Conservation (phyloP, 2,797 vertebrate species). For the Pterois miles region DNA sequence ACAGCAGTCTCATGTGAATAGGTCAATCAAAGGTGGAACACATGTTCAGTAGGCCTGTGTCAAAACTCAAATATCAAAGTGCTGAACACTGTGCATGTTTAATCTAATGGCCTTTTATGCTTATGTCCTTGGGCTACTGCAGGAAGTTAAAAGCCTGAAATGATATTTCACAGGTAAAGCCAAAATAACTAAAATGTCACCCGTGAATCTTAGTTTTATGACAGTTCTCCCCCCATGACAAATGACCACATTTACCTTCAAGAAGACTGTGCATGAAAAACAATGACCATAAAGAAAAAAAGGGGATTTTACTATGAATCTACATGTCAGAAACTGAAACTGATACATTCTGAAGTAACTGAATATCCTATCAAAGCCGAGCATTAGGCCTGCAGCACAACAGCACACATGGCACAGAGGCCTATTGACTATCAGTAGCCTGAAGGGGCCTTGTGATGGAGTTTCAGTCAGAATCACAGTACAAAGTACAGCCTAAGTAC, state of each 20-base stretch:
- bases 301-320: constrained; percentile 26
- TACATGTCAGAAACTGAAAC: constrained; percentile 50
- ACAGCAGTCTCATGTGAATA: neutral
- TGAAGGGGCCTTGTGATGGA: constrained; percentile 53
- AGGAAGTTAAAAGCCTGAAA: constrained; percentile 6
- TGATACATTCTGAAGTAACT: constrained; percentile 61
- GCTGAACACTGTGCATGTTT: neutral
- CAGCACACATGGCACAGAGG: constrained; percentile 49
- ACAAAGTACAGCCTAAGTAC: constrained; percentile 52
- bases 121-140: constrained; percentile 23
- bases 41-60: neutral
- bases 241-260: constrained; percentile 5
- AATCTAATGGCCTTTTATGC: constrained; percentile 15
- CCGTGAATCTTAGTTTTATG: constrained; percentile 3
- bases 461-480: constrained; percentile 60
- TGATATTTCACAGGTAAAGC: constrained; percentile 5
- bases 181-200: neutral
- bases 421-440: constrained; percentile 63
- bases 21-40: neutral
- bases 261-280: constrained; percentile 25
- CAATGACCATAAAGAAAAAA: constrained; percentile 17
- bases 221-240: constrained; percentile 18
- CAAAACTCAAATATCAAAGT: constrained; percentile 35
- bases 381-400: constrained; percentile 65
- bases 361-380: constrained; percentile 67